Base-by-base conservation (phyloP, 2,113 vertebrate genomes). In the Phalacrocorax aristotelis region DNA sequence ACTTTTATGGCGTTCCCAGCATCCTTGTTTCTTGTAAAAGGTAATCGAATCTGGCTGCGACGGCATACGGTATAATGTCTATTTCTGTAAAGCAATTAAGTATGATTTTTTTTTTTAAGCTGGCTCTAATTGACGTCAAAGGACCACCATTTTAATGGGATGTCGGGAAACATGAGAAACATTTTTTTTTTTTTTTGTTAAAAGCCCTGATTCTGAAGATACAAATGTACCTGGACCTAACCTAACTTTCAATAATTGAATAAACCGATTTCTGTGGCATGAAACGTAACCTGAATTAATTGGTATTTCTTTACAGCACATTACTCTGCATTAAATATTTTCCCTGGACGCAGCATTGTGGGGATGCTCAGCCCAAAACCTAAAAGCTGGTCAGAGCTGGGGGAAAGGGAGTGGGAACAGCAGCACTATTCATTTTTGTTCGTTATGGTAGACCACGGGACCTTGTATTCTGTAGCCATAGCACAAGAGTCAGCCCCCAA, bases 71-170 rank as follows among this genome's bases (percentile, higher is more conserved):
- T 83, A 27, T 69, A 80, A 88, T 58, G 80, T 89, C 92, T 96
- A 22, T 74, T 97, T 92, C 90, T 95, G 71, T 93, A 91, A 89
- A 95, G 80, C 93, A 95, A 86, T 96, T 97, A 95, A 90, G 77
- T 66, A 95, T 91, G 68, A 90, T 89, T 95, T 87, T 74, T 87
- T 72, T 78, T 80, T 51, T 64, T 74, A 65, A 83, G 46, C 71
- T 25, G 49, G 5, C 72, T 94, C 74, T 95, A 94, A 97, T 70
- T 96, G 92, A 90, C 26, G 3, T 93, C 87, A 92, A 91, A 96
- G 74, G 32, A 65, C 89, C 91, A 38, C 79, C 32, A 42, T 29
- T 83, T 93, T 93, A 93, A 93, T 76, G 85, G 74, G 42, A 93
- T 96, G 72, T 91, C 52, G n/a, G 95, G 92, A 97, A 89, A 93